These are phyloP conservation scores for Lymantria monacha DNA, from an alignment of 2,888 invertebrate species.

Conservation along the genomic window DNA sequence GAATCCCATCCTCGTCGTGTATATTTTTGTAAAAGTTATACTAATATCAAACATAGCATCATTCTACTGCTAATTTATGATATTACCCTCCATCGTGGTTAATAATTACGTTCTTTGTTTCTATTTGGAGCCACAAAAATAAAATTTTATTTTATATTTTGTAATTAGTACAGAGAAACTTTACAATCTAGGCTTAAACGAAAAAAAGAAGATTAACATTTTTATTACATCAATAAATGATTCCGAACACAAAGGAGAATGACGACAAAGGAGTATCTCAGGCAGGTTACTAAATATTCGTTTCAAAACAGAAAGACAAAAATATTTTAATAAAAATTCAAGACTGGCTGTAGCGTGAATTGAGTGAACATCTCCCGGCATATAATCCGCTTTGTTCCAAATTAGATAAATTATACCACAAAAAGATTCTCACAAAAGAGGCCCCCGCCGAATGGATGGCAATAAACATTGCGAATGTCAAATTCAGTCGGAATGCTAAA, in stretches of 20 bases:
- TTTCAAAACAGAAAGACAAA: conserved; percentile 16
- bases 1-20: conserved; percentile 90
- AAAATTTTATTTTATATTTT: too few relatives aligned
- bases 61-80: too few relatives aligned
- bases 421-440: conserved; percentile 65
- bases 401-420: conserved; percentile 74
- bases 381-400: conserved; percentile 67
- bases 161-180: too few relatives aligned
- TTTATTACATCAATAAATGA: conserved; percentile 19
- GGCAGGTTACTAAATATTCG: conserved; percentile 12
- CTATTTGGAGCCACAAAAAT: too few relatives aligned
- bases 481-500: conserved; percentile 67
- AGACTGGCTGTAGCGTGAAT: conserved; percentile 33
- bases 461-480: conserved; percentile 73
- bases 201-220: background rate
- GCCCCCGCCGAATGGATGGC: conserved; percentile 53
- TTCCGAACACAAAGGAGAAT: conserved; percentile 9
- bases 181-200: too few relatives aligned
- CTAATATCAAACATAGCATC: background rate
- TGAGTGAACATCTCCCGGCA: conserved; percentile 46
- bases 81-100: too few relatives aligned
- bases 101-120: too few relatives aligned
- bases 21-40: background rate
- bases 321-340: conserved; percentile 29
- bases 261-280: background rate